These are phyloP conservation scores for Neoarius graeffei DNA, from an alignment of 2,113 vertebrate species.

Conservation along the genomic window DNA sequence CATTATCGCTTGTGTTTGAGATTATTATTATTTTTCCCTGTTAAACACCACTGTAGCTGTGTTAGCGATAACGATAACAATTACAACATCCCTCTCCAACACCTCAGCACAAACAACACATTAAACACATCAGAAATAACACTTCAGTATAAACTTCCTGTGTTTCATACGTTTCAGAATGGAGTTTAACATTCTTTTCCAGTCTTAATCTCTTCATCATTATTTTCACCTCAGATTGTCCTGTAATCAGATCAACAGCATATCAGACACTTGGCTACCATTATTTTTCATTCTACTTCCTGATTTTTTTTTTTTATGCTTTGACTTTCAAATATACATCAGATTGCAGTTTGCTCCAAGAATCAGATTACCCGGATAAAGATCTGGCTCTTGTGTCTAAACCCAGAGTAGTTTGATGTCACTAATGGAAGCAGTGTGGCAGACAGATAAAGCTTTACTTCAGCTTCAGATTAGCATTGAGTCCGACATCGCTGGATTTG, in stretches of 20 bases:
- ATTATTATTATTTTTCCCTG: neutral
- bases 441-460: neutral
- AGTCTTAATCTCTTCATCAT: neutral
- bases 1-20: neutral
- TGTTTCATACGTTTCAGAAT: neutral
- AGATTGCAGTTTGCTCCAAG: neutral
- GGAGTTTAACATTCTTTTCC: neutral
- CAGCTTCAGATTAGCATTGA: slow-evolving; percentile 1
- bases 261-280: neutral
- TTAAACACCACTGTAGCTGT: neutral
- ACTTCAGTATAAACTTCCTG: neutral
- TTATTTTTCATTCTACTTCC: neutral
- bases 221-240: neutral
- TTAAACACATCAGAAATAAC: neutral
- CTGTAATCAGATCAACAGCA: too few relatives aligned
- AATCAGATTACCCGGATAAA: neutral
- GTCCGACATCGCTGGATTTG: neutral
- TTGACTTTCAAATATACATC: neutral
- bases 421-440: neutral
- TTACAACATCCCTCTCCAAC: neutral
- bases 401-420: neutral
- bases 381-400: neutral
- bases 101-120: neutral
- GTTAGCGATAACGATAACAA: neutral
- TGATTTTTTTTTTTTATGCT: too few relatives aligned